These are phyloP conservation scores for Dendroctonus ponderosae DNA, from an alignment of 1,140 invertebrate species.

Conservation along the genomic window DNA sequence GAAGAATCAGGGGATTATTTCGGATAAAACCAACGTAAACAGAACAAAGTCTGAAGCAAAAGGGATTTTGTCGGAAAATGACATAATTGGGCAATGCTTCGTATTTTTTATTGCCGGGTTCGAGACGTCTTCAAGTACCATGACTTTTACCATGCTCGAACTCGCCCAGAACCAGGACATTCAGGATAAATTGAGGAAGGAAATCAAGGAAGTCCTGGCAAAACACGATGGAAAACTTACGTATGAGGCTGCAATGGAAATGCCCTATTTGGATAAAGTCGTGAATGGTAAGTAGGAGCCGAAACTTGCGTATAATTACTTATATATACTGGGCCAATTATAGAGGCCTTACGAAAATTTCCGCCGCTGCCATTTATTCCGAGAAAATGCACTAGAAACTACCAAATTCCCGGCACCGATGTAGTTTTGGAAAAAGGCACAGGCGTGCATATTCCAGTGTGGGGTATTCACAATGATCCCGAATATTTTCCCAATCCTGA, in stretches of 20 bases:
- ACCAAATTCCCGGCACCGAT: conserved; percentile 46
- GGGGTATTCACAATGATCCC: conserved; percentile 62
- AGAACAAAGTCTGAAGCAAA: conserved; percentile 28
- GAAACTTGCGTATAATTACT: not conserved
- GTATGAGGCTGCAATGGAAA: conserved; percentile 58
- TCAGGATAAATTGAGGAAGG: conserved; percentile 52
- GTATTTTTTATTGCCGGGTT: conserved; percentile 53
- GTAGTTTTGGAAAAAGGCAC: conserved; percentile 47
- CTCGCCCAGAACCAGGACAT: conserved; percentile 52
- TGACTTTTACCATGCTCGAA: conserved; percentile 54
- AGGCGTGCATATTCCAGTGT: conserved; percentile 58
- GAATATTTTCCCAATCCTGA: conserved; percentile 60
- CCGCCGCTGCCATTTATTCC: conserved; percentile 36
- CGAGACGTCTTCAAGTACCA: conserved; percentile 53
- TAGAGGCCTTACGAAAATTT: conserved; percentile 39
- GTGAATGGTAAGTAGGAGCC: conserved; percentile 50
- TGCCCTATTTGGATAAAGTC: conserved; percentile 50
- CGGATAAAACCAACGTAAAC: conserved; percentile 38
- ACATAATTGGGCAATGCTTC: conserved; percentile 36
- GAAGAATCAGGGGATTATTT: conserved; percentile 51
- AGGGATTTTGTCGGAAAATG: conserved; percentile 25
- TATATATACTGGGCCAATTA: not conserved
- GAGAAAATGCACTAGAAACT: conserved; percentile 50
- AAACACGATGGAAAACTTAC: conserved; percentile 54
- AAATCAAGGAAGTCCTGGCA: conserved; percentile 52